A percentile compares a stretch with the other conserved stretches of the same genome.
Evolutionary conservation across 1,140 invertebrate species (phyloP).

Genomic region (Leptinotarsa texana): DNA sequence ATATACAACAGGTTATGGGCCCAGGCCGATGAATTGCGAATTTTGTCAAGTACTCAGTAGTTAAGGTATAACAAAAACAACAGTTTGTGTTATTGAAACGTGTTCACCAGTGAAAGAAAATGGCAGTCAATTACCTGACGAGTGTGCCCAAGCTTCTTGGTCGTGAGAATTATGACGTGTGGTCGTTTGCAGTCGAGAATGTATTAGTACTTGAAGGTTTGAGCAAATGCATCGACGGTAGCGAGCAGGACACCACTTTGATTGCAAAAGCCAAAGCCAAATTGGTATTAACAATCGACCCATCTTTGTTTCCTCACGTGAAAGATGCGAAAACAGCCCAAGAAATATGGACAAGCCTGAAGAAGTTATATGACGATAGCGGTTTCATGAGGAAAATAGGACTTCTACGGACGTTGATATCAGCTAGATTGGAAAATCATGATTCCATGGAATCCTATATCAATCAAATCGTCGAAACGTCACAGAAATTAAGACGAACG

Average conservation of each 20-base stretch:
- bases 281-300: conserved; percentile 35
- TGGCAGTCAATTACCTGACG: conserved; percentile 37
- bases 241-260: conserved; percentile 27
- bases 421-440: conserved; percentile 34
- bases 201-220: conserved; percentile 42
- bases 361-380: conserved; percentile 32
- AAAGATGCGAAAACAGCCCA: conserved; percentile 28
- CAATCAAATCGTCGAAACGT: conserved; percentile 38
- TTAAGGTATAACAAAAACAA: neutral
- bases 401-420: conserved; percentile 33
- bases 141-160: conserved; percentile 41
- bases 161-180: conserved; percentile 41
- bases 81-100: neutral
- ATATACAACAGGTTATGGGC: conserved; percentile 15
- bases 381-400: conserved; percentile 31
- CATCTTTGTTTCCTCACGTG: conserved; percentile 34
- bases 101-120: neutral
- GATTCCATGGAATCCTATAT: conserved; percentile 35
- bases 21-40: conserved; percentile 5
- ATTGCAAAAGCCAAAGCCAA: conserved; percentile 40
- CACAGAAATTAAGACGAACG: conserved; percentile 47
- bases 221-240: conserved; percentile 37
- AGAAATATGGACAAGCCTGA: conserved; percentile 36
- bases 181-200: conserved; percentile 42
- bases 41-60: conserved; percentile 7